Conservation (phyloP, 2,888 invertebrate species). For the Coelinius sp. region DNA sequence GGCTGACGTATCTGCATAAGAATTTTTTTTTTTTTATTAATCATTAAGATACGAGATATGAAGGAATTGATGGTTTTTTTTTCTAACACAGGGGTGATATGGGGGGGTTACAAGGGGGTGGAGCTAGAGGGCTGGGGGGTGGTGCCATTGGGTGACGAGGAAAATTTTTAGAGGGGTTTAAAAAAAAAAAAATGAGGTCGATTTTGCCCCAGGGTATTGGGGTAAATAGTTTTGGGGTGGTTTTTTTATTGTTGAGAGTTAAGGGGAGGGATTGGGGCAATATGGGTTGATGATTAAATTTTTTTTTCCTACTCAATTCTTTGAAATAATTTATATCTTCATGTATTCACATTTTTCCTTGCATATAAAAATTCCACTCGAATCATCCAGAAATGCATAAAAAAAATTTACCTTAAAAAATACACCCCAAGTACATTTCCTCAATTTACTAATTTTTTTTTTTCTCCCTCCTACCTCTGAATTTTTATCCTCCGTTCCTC, state of each 20-base stretch:
- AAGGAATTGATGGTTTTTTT: constrained; percentile 8
- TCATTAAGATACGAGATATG: constrained; percentile 16
- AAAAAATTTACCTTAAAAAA: not conserved
- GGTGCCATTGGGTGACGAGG: not conserved
- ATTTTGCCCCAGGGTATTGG: not conserved
- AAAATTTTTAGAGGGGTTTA: not conserved
- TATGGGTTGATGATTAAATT: not conserved
- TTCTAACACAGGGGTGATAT: not conserved
- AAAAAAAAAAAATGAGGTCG: not conserved
- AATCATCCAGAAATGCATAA: not conserved
- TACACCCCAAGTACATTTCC: constrained; percentile 7
- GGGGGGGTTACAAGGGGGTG: not conserved
- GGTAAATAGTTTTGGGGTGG: not conserved
- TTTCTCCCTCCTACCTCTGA: too few species aligned
- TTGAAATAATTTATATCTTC: constrained; percentile 6
- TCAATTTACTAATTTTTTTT: constrained; percentile 4
- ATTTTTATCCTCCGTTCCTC: not conserved
- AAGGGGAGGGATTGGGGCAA: not conserved
- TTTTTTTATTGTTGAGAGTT: not conserved
- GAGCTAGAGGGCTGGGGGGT: not conserved
- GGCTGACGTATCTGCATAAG: constrained; percentile 43
- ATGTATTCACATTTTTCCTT: not conserved
- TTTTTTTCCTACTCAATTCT: not conserved
- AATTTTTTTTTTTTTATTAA: constrained; percentile 21
- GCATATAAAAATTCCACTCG: not conserved